Conservation (phyloP, 2,113 vertebrate genomes). For the Oreotrochilus melanogaster region DNA sequence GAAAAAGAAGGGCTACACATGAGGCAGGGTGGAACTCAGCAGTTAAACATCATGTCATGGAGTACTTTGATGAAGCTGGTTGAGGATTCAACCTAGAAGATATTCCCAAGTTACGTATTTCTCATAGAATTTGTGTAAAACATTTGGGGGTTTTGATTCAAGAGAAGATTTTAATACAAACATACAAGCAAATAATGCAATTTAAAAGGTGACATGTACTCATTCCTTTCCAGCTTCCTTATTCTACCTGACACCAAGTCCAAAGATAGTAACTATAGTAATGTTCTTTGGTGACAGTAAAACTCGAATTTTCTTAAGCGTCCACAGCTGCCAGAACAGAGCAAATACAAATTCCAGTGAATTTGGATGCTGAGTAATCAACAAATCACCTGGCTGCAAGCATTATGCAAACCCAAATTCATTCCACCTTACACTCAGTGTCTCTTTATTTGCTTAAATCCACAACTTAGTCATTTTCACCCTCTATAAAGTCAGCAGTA, state of each 20-base stretch:
- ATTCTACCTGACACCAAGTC: neutral
- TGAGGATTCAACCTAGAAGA: neutral
- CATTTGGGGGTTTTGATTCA: neutral
- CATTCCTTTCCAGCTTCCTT: neutral
- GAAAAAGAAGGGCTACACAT: neutral
- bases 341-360: neutral
- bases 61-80: neutral
- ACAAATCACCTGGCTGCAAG: neutral
- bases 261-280: neutral
- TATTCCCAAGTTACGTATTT: neutral
- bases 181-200: neutral
- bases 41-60: neutral
- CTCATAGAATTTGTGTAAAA: neutral
- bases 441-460: neutral
- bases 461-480: neutral
- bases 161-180: neutral
- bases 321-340: neutral
- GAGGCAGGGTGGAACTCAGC: neutral
- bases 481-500: neutral
- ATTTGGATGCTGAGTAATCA: neutral
- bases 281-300: neutral
- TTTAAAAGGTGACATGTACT: neutral
- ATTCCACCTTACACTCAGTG: neutral
- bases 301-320: neutral
- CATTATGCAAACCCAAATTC: neutral